These are phyloP conservation scores for Dicrurus megarhynchus DNA, from an alignment of 2,113 vertebrate species.

Conservation along the genomic window DNA sequence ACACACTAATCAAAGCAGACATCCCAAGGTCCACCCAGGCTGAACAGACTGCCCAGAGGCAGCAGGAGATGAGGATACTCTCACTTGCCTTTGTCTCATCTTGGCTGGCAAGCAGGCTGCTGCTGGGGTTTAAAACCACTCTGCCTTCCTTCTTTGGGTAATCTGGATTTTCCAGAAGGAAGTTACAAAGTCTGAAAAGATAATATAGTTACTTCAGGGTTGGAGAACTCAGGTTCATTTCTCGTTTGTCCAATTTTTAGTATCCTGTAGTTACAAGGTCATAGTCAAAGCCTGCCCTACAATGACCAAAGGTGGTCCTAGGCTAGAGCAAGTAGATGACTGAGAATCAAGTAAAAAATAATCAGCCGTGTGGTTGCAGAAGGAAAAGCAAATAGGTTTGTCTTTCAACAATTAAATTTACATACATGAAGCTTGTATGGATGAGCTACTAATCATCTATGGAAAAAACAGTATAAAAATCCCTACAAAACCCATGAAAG, in stretches of 20 bases:
- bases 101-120: constrained; percentile 89
- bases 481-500: background rate
- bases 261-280: background rate
- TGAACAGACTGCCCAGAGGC: background rate
- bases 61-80: background rate
- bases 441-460: background rate
- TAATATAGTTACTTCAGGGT: constrained; percentile 1
- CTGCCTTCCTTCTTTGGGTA: constrained; percentile 86
- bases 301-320: background rate
- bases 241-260: background rate
- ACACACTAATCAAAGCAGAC: background rate
- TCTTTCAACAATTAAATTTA: background rate
- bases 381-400: background rate
- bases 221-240: background rate
- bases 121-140: constrained; percentile 82
- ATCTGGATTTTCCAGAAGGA: constrained; percentile 92
- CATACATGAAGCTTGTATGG: background rate
- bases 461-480: background rate
- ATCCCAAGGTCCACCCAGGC: background rate
- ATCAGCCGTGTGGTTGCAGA: background rate
- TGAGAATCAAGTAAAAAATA: background rate
- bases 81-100: constrained; percentile 80
- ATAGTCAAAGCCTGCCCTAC: background rate
- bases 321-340: background rate
- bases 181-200: constrained; percentile 90